Evolutionary conservation across 2,888 invertebrate species (phyloP), one percentile per base, ranked within the genome.

Genomic region (Caenorhabditis uteleia): DNA sequence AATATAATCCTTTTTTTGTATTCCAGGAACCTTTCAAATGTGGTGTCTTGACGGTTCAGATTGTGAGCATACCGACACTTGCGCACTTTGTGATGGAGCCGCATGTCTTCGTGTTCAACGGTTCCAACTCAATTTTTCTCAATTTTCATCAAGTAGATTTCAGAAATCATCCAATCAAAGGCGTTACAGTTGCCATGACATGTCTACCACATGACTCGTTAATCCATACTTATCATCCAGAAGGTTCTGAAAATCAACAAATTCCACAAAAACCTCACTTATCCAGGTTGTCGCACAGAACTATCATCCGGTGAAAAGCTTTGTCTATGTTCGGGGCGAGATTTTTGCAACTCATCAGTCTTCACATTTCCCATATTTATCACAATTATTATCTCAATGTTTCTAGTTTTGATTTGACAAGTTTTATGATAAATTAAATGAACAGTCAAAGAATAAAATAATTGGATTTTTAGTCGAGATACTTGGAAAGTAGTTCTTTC

Each of bases 401-500:
- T 26, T 44, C 21, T n/a, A 20, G 7, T 44, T n/a, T 46, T 33
- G 16, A 2, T 20, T 20, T 21, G 20, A 23, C 4, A 14, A 3
- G 16, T 31, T 33, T 12, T 33, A 25, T 16, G 10, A 48, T 38
- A 38, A 23, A 48, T 33, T 7, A 7, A 29, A 29, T 33, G 6
- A 20, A 38, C 7, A 6, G 20, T 20, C 7, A 20, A 14, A 4
- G 18, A 43, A 43, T 21, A 39, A 40, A 50, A 21, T 16, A 40
- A 50, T 27, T 42, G 39, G 23, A 20, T 36, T n/a, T 38, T 64
- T 47, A 70, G 20, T 64, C 74, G 50, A 75, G 70, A 68, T 77
- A 95, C 85, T 90, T 90, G 76, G 91, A 90, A 60, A 97, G 84
- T 38, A 98, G 86, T 84, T 95, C 94, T 84, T 90, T 90, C 84